A percentile compares a stretch with the other conserved stretches of the same genome.
These are phyloP conservation scores for Rhinophrynus dorsalis DNA, from an alignment of 2,797 vertebrate genomes.

Conservation along the genomic window DNA sequence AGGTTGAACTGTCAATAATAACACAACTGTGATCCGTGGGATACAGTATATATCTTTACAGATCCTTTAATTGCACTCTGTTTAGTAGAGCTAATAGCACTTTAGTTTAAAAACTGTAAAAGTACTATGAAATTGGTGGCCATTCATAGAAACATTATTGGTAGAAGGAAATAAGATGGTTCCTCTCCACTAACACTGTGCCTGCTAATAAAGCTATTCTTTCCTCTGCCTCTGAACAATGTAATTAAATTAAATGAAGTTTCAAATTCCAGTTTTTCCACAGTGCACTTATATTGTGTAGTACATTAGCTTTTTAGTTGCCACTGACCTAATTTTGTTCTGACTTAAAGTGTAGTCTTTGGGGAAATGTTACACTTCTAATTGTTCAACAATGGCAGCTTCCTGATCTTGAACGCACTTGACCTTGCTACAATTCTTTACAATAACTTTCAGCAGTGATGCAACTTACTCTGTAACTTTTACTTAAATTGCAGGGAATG, in stretches of 20 bases:
- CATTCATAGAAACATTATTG: no score
- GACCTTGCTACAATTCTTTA: constrained; percentile 18
- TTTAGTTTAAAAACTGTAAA: no score
- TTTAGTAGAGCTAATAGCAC: no score
- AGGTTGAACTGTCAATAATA: no score
- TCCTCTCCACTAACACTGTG: no score
- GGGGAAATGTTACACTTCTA: constrained; percentile 23
- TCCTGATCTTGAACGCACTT: constrained; percentile 23
- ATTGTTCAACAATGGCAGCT: constrained; percentile 14
- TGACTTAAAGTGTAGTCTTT: constrained; percentile 23
- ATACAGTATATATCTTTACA: no score
- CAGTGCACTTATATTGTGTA: background rate
- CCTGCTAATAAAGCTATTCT: no score
- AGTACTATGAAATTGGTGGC: no score
- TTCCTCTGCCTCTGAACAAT: background rate
- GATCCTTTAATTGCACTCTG: no score
- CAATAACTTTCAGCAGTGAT: constrained; percentile 15
- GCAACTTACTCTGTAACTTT: constrained; percentile 10
- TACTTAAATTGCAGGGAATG: background rate
- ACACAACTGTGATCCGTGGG: no score
- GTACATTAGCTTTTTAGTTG: constrained; percentile 14
- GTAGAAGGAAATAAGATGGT: no score
- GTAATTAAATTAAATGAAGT: background rate
- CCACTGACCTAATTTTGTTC: constrained; percentile 27
- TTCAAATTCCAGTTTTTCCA: background rate